Evolutionary conservation across 2,888 invertebrate genomes (phyloP).

Genomic region (Pheosia tremula): DNA sequence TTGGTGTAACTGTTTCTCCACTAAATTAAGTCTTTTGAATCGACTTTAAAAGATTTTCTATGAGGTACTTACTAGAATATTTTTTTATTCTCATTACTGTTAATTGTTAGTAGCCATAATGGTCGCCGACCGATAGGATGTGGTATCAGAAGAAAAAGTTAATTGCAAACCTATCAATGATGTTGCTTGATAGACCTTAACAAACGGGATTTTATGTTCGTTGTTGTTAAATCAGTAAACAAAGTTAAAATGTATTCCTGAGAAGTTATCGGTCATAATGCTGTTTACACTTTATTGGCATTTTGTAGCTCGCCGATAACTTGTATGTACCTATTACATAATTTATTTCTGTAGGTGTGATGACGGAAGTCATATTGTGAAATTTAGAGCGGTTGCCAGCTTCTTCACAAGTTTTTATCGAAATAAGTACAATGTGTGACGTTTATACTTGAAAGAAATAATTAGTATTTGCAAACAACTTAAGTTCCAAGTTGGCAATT

Average conservation of each 20-base stretch:
- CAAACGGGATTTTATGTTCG: not conserved
- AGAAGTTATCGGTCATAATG: not conserved
- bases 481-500: no score
- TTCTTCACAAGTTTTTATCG: not conserved
- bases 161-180: no score
- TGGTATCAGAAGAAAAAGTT: no score
- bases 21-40: not conserved
- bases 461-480: not conserved
- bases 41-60: no score
- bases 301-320: conserved; percentile 22
- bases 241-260: not conserved
- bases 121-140: no score
- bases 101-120: no score
- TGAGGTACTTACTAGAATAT: no score
- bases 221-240: not conserved
- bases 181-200: not conserved
- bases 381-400: conserved; percentile 4
- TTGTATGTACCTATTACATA: conserved; percentile 19
- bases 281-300: conserved; percentile 18
- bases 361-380: conserved; percentile 10
- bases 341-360: conserved; percentile 18
- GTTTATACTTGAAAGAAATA: not conserved
- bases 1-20: not conserved
- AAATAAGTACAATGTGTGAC: no score
- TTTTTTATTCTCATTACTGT: no score